phyloP scores from a whole-genome alignment of 2,113 vertebrate genomes.

The Phocoena sinus region DNA sequence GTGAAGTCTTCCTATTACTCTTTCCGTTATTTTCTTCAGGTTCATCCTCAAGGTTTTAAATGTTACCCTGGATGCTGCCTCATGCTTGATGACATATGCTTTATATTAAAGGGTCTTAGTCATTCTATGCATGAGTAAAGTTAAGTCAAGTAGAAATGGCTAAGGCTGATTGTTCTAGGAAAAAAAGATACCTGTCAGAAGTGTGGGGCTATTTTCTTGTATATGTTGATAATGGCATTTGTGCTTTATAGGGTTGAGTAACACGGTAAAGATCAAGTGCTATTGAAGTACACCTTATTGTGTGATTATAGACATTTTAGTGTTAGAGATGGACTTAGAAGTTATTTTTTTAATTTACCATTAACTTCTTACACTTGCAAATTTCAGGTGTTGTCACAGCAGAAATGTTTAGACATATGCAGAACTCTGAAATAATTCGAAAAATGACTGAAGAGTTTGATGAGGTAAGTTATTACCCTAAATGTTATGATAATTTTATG shows the following conservation, averaged over 20 bases:
- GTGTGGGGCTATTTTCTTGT: not conserved
- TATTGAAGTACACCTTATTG: not conserved
- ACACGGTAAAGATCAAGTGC: not conserved
- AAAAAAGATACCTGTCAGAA: not conserved
- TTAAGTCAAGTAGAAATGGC: slow-evolving; percentile 11
- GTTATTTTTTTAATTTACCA: not conserved
- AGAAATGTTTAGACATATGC: slow-evolving; percentile 99
- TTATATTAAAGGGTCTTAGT: slow-evolving; percentile 8
- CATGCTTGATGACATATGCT: not conserved
- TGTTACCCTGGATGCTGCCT: not conserved
- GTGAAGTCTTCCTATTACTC: not conserved
- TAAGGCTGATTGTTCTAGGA: not conserved
- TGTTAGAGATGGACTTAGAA: not conserved
- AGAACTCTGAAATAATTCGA: slow-evolving; percentile 99
- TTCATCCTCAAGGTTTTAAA: not conserved
- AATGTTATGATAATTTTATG: slow-evolving; percentile 43
- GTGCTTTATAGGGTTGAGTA: not conserved
- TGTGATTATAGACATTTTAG: not conserved
- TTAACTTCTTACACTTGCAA: slow-evolving; percentile 68
- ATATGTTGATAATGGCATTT: not conserved
- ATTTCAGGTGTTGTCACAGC: slow-evolving; percentile 94
- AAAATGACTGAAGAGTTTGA: slow-evolving; percentile 99
- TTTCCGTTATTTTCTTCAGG: not conserved
- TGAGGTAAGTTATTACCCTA: slow-evolving; percentile 86
- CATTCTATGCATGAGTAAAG: not conserved